These are phyloP conservation scores for Thymelicus sylvestris DNA, from an alignment of 2,888 invertebrate species.

Conservation along the genomic window DNA sequence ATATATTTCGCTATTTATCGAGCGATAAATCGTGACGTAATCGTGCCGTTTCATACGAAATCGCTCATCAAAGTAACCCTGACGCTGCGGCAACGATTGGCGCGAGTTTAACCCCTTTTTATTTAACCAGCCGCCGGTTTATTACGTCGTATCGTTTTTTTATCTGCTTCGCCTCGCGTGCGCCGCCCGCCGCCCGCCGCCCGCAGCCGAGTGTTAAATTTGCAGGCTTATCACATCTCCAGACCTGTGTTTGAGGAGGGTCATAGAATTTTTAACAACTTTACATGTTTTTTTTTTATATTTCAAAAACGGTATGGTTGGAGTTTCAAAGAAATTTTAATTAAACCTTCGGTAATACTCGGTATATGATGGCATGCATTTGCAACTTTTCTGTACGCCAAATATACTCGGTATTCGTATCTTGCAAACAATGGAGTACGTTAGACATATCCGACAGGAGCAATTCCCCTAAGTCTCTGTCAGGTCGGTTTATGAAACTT, in stretches of 20 bases:
- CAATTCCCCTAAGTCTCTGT: too few relatives aligned
- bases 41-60: conserved; percentile 36
- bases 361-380: too few relatives aligned
- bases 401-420: too few relatives aligned
- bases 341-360: too few relatives aligned
- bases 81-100: conserved; percentile 42
- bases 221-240: conserved; percentile 35
- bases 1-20: conserved; percentile 35
- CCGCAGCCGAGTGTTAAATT: conserved; percentile 27
- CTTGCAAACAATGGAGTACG: too few relatives aligned
- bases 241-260: conserved; percentile 34
- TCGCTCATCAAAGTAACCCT: conserved; percentile 38
- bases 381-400: too few relatives aligned
- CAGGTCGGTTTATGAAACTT: too few relatives aligned
- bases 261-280: conserved; percentile 24
- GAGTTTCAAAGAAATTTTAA: too few relatives aligned
- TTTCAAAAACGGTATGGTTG: background rate
- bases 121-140: conserved; percentile 57
- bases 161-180: conserved; percentile 38
- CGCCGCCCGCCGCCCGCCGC: conserved; percentile 6
- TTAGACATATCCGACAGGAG: too few relatives aligned
- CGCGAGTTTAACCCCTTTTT: conserved; percentile 53
- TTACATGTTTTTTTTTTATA: conserved; percentile 27
- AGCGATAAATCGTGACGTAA: conserved; percentile 37
- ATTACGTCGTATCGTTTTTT: conserved; percentile 48